Conservation (phyloP, 2,113 vertebrate species). For the Indicator maculatus region DNA sequence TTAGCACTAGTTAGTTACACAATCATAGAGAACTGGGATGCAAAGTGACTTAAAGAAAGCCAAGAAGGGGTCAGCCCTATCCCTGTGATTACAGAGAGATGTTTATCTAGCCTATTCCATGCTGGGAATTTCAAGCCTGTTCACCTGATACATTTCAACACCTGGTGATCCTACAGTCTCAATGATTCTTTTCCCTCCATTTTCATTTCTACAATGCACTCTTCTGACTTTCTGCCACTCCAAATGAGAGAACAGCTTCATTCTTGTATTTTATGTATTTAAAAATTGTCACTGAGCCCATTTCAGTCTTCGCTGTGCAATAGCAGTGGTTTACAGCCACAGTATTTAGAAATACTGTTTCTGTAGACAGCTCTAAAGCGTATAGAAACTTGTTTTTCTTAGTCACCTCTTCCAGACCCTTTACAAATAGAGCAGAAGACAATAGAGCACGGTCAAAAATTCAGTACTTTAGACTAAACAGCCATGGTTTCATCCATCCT, state of each 20-base stretch:
- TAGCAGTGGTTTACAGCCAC: not conserved
- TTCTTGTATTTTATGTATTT: not conserved
- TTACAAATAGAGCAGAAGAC: not conserved
- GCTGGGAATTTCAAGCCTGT: not conserved
- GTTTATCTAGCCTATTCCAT: not conserved
- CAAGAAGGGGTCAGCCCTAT: not conserved
- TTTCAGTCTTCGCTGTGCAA: not conserved
- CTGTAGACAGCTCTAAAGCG: not conserved
- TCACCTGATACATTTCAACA: not conserved
- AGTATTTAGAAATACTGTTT: not conserved
- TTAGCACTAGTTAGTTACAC: not conserved
- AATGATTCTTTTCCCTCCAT: not conserved
- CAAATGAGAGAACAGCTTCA: not conserved
- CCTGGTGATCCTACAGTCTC: not conserved
- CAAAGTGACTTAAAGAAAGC: not conserved
- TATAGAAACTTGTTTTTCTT: not conserved
- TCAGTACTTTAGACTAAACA: not conserved
- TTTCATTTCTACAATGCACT: not conserved
- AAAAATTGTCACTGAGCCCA: not conserved
- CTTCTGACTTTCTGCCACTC: not conserved
- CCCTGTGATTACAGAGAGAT: not conserved
- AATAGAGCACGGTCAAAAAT: not conserved
- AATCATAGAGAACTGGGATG: not conserved
- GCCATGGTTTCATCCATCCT: not conserved
- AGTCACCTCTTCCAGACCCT: not conserved